Base-by-base conservation (phyloP, 2,113 vertebrate genomes). In the Bujurquina vittata region DNA sequence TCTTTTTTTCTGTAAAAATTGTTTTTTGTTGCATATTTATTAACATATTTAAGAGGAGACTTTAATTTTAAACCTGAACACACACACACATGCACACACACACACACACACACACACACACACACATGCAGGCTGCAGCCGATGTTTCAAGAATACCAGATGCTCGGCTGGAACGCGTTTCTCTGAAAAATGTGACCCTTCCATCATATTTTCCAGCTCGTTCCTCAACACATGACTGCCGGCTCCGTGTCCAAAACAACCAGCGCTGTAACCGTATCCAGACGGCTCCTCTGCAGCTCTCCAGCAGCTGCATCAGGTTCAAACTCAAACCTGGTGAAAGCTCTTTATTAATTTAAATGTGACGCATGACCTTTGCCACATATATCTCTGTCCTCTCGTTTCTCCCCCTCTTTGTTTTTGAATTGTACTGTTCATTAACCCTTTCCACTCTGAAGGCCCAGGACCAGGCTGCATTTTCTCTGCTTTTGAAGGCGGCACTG, bases 81-180 rank as follows among this genome's bases (percentile, higher is more conserved):
- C 18, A 63, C 55, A 80, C 40, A 65, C n/a, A n/a, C n/a, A 60
- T 58, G 69, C 31, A 35, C 8, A 26, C 37, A 65, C 60, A 62
- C 29, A 75, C 40, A 33, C 10, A 2, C 15, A 60, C 11, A 59
- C 57, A 67, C 17, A 49, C 65, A 74, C 60, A 73, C n/a, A 75
- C 23, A 79, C 56, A 67, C 22, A 59, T 31, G 43, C 58, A 61
- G 49, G 46, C 69, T 57, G 22, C 59, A 83, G 69, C 60, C 2
- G 82, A 91, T 87, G 87, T 85, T 89, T 91, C 85, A 77, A 49
- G 84, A 89, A 87, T 87, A 88, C 91, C 92, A 94, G 94, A 95
- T 95, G 94, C 75, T 89, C 54, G 56, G 90, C 63, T 90, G 90
- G 88, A 91, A 81, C 20, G 26, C 31, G 0, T 43, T 75, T 79